Evolutionary conservation across 2,888 invertebrate species (phyloP).

Genomic region (Podotricha telesiphe): DNA sequence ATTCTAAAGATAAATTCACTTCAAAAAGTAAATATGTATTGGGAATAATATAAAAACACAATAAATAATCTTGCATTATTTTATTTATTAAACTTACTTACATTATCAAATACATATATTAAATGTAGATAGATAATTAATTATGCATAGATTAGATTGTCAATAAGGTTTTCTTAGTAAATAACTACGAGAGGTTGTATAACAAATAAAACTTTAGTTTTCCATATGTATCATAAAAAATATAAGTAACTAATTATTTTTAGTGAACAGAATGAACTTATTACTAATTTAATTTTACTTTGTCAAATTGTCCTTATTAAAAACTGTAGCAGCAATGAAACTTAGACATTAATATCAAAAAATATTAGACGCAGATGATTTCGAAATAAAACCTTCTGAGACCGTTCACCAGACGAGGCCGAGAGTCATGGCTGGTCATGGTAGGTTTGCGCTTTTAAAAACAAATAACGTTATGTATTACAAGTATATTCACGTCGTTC

Average conservation of each 20-base stretch:
- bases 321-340: background rate
- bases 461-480: slow-evolving; percentile 17
- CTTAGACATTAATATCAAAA: background rate
- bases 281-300: too few species aligned
- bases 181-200: too few species aligned
- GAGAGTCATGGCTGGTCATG: slow-evolving; percentile 75
- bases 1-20: too few species aligned
- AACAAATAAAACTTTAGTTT: too few species aligned
- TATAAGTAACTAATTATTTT: too few species aligned
- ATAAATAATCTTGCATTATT: background rate
- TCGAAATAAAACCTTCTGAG: slow-evolving; percentile 65
- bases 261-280: too few species aligned
- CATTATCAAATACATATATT: background rate
- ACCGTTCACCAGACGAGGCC: slow-evolving; percentile 76
- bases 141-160: background rate
- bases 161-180: too few species aligned
- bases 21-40: too few species aligned
- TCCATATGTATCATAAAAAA: too few species aligned
- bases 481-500: background rate
- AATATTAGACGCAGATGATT: slow-evolving; percentile 42
- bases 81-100: background rate
- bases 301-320: background rate
- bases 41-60: too few species aligned
- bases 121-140: background rate
- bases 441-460: slow-evolving; percentile 53